Percentiles rank a stretch among this genome's conserved stretches.
Conservation (phyloP, 2,888 invertebrate genomes). For the Unio pictorum region DNA sequence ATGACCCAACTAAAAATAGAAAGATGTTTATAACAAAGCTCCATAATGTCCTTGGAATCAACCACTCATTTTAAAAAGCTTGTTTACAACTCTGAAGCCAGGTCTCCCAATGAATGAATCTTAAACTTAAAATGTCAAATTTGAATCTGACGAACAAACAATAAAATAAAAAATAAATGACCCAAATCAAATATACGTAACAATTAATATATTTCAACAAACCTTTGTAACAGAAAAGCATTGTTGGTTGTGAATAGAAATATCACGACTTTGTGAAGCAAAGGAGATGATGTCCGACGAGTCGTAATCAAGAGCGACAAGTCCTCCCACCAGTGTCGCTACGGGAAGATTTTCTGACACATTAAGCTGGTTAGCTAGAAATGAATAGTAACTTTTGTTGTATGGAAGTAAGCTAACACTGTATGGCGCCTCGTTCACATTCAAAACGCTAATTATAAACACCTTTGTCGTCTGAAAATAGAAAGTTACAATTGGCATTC, state of each 20-base stretch:
- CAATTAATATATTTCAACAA: neutral
- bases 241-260: conserved; percentile 21
- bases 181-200: too few relatives aligned
- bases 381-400: conserved; percentile 12
- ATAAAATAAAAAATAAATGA: too few relatives aligned
- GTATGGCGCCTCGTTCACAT: conserved; percentile 38
- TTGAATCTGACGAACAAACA: too few relatives aligned
- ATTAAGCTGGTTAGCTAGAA: conserved; percentile 24
- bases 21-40: too few relatives aligned
- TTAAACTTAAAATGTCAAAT: too few relatives aligned
- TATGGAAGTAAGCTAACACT: conserved; percentile 16
- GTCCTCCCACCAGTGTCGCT: conserved; percentile 38
- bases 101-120: too few relatives aligned
- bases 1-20: too few relatives aligned
- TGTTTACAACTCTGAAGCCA: too few relatives aligned
- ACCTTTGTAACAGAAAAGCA: conserved; percentile 38
- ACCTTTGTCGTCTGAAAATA: conserved; percentile 13
- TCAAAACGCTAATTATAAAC: conserved; percentile 22
- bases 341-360: conserved; percentile 34
- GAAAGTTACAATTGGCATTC: neutral
- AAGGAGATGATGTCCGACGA: conserved; percentile 23
- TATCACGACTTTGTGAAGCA: conserved; percentile 17
- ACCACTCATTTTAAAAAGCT: too few relatives aligned
- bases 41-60: too few relatives aligned
- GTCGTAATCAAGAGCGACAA: conserved; percentile 40